These are phyloP conservation scores for Sitta carolinensis DNA, from an alignment of 2,797 vertebrate genomes.

Conservation along the genomic window DNA sequence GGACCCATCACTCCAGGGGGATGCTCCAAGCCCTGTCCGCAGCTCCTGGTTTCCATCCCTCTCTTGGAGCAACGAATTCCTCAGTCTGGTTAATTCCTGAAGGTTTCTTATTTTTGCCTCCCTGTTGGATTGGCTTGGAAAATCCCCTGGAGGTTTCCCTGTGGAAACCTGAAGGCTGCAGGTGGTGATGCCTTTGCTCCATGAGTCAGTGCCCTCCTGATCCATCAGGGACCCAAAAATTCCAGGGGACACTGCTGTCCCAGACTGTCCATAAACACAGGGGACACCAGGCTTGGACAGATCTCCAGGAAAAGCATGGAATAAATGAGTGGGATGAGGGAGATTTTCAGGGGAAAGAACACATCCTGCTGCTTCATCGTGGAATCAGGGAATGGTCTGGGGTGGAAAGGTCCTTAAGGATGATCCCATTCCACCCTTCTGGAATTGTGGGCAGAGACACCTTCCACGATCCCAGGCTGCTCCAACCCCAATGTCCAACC, in stretches of 20 bases:
- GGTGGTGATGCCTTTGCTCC: not conserved
- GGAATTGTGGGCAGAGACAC: not conserved
- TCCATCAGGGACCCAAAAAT: not conserved
- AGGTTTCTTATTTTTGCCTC: not conserved
- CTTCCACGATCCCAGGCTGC: accelerated
- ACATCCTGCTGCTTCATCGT: too few relatives aligned
- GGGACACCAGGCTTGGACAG: not conserved
- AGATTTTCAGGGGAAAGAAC: not conserved
- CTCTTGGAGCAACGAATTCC: not conserved
- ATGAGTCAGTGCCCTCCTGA: not conserved
- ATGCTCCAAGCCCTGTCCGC: not conserved
- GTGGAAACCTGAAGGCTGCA: not conserved
- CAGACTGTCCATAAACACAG: slow-evolving; percentile 12
- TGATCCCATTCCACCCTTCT: not conserved
- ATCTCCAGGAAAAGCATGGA: not conserved
- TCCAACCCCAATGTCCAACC: accelerated
- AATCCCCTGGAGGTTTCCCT: not conserved
- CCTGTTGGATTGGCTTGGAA: not conserved
- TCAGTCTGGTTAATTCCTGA: not conserved
- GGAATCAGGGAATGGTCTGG: not conserved
- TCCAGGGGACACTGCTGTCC: not conserved
- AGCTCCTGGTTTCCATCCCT: not conserved
- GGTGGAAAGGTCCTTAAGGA: not conserved
- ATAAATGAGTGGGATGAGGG: not conserved
- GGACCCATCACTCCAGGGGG: too few relatives aligned